Conservation (phyloP, 2,888 invertebrate genomes). For the Aporophyla nigra region DNA sequence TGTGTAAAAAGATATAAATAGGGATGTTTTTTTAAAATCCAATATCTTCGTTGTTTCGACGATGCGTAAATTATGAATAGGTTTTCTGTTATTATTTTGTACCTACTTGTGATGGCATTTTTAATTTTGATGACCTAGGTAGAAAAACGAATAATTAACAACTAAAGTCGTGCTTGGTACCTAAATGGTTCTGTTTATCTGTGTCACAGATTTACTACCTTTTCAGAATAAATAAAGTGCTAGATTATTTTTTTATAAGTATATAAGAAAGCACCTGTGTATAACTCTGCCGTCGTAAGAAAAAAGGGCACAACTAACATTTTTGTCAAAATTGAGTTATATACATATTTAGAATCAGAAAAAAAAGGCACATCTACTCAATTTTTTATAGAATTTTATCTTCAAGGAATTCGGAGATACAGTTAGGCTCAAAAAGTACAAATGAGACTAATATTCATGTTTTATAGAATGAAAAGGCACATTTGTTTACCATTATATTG, state of each 20-base stretch:
- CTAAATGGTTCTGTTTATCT: not conserved
- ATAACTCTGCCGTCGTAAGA: no score
- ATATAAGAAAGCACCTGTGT: no score
- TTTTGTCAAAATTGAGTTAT: no score
- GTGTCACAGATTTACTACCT: not conserved
- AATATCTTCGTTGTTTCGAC: not conserved
- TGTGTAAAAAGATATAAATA: constrained; percentile 15
- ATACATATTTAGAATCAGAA: no score
- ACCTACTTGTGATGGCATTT: not conserved
- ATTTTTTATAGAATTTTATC: no score
- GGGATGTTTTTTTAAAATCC: not conserved
- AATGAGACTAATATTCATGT: no score
- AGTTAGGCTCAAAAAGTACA: no score
- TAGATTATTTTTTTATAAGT: not conserved
- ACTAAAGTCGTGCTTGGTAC: not conserved
- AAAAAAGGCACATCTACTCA: no score
- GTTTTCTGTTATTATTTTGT: constrained; percentile 12
- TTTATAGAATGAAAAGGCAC: no score
- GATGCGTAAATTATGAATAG: not conserved
- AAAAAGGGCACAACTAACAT: no score
- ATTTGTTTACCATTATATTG: no score
- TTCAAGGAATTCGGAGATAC: no score
- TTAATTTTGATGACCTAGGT: not conserved
- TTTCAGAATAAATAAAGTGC: not conserved
- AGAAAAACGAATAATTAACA: not conserved